Percentiles rank a stretch among this genome's conserved stretches.
Evolutionary conservation across 1,140 invertebrate species (phyloP).

Genomic region (Bactericera cockerelli): DNA sequence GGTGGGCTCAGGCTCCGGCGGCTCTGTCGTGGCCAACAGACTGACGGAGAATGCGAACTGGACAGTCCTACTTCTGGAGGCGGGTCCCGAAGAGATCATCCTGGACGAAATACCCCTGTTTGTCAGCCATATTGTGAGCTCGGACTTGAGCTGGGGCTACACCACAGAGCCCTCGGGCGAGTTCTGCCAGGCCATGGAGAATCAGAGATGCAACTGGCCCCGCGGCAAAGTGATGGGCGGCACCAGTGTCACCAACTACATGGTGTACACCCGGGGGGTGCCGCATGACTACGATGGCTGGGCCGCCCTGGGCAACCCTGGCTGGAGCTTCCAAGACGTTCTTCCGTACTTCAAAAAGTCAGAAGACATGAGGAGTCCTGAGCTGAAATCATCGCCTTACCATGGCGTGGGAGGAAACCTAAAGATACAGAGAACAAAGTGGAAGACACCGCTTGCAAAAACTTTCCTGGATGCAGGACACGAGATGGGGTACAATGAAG

Average conservation of each 20-base stretch:
- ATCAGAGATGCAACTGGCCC: slow-evolving; percentile 48
- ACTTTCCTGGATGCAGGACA: slow-evolving; percentile 35
- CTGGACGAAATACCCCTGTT: slow-evolving; percentile 13
- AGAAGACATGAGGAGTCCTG: slow-evolving; percentile 38
- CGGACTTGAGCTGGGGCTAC: slow-evolving; percentile 59
- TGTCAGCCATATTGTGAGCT: slow-evolving; percentile 29
- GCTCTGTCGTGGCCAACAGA: slow-evolving; percentile 34
- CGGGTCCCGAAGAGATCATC: slow-evolving; percentile 38
- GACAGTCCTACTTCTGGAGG: slow-evolving; percentile 30
- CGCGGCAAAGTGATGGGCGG: slow-evolving; percentile 50
- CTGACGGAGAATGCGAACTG: slow-evolving; percentile 26
- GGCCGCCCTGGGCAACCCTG: slow-evolving; percentile 54
- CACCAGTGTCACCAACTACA: slow-evolving; percentile 59
- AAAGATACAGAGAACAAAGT: slow-evolving; percentile 45
- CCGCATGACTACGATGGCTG: slow-evolving; percentile 50
- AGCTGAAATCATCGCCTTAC: slow-evolving; percentile 27
- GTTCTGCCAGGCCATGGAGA: slow-evolving; percentile 42
- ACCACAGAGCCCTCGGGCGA: slow-evolving; percentile 40
- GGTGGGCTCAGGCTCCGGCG: slow-evolving; percentile 36
- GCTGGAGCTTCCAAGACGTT: slow-evolving; percentile 68
- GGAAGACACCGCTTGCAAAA: slow-evolving; percentile 35
- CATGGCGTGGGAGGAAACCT: slow-evolving; percentile 43
- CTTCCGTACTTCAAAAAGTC: slow-evolving; percentile 67
- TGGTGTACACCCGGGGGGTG: slow-evolving; percentile 56
- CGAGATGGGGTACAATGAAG: slow-evolving; percentile 33